Evolutionary conservation across 92 coral and sea anemone species (phyloP).

Genomic region (Porites lobata): DNA sequence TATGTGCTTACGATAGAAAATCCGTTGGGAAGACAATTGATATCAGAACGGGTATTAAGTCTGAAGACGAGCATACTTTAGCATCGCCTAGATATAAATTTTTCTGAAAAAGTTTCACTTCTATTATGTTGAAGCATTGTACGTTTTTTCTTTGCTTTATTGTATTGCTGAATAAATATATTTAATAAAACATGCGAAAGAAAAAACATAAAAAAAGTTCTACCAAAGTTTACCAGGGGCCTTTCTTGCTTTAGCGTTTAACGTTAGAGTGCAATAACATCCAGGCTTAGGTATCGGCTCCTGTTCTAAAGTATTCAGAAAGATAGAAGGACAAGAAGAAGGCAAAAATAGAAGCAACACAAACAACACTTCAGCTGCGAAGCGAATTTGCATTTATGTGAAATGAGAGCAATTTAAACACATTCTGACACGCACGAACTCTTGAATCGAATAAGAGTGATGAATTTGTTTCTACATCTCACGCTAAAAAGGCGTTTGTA

Average conservation of each 20-base stretch:
- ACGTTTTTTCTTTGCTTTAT: background rate
- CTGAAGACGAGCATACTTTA: background rate
- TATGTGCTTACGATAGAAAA: background rate
- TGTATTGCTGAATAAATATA: background rate
- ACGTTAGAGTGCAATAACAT: no score
- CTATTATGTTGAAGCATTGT: background rate
- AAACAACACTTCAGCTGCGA: background rate
- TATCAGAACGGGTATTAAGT: background rate
- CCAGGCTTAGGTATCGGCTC: background rate
- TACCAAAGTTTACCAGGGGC: background rate
- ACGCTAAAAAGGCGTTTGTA: background rate
- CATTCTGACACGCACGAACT: background rate
- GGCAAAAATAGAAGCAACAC: background rate
- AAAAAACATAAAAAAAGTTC: background rate
- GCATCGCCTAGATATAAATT: background rate
- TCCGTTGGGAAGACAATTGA: background rate
- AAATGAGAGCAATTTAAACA: background rate
- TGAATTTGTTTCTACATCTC: no score
- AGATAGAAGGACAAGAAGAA: background rate
- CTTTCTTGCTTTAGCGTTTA: no score
- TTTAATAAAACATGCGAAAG: constrained; percentile 27
- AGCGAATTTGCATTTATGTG: constrained; percentile 31
- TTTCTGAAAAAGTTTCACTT: background rate
- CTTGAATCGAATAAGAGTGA: background rate
- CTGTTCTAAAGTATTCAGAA: background rate